Conservation (phyloP, 2,797 vertebrate genomes). For the Etheostoma perlongum region DNA sequence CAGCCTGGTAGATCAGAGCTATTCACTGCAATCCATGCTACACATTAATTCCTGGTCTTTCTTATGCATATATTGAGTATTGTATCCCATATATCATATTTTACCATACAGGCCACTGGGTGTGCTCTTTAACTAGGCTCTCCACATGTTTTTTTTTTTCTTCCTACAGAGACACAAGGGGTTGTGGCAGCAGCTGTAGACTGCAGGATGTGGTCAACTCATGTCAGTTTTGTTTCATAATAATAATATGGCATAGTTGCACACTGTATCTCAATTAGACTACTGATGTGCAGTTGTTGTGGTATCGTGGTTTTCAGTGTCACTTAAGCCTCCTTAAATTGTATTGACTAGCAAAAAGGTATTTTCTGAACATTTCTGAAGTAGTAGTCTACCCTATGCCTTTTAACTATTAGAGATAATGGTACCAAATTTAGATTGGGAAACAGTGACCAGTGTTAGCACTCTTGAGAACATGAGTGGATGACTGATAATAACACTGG, state of each 20-base stretch:
- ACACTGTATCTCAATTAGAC: slow-evolving; percentile 42
- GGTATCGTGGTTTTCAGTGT: slow-evolving; percentile 33
- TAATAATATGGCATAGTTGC: slow-evolving; percentile 57
- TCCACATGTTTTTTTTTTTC: background rate
- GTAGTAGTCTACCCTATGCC: background rate
- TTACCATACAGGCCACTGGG: slow-evolving; percentile 53
- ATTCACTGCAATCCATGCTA: background rate
- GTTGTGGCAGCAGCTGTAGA: slow-evolving; percentile 63
- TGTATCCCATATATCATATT: slow-evolving; percentile 8
- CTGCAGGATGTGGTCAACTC: slow-evolving; percentile 80
- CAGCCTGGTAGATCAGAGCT: background rate
- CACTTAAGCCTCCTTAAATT: slow-evolving; percentile 6
- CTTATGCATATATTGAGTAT: background rate
- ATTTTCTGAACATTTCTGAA: slow-evolving; percentile 4
- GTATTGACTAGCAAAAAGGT: slow-evolving; percentile 5
- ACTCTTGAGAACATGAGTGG: slow-evolving; percentile 54
- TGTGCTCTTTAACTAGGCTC: slow-evolving; percentile 50
- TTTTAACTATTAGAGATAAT: slow-evolving; percentile 8
- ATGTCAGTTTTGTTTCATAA: slow-evolving; percentile 55
- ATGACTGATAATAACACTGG: slow-evolving; percentile 51
- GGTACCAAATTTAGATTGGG: slow-evolving; percentile 3
- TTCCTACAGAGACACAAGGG: slow-evolving; percentile 16
- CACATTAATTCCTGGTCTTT: background rate
- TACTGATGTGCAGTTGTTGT: slow-evolving; percentile 42
- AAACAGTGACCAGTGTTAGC: slow-evolving; percentile 41